These are phyloP conservation scores for Etheostoma perlongum DNA, from an alignment of 2,797 vertebrate genomes.

Conservation along the genomic window DNA sequence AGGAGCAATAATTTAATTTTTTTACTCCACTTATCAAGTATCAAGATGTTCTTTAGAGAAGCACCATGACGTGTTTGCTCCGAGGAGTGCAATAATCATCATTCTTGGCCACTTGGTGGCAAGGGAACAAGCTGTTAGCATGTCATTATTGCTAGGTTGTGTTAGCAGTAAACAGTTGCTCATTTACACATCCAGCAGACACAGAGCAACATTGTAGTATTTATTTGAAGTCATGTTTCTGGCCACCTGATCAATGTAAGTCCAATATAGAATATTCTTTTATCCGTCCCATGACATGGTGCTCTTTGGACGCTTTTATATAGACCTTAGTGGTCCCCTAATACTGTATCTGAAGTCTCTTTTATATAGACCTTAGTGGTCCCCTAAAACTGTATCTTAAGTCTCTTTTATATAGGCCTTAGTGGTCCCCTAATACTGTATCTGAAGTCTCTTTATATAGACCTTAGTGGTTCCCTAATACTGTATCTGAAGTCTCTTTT, in stretches of 20 bases:
- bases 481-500: too few species aligned
- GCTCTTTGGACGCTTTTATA: too few species aligned
- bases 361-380: too few species aligned
- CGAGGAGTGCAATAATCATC: neutral
- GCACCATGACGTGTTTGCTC: neutral
- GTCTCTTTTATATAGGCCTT: too few species aligned
- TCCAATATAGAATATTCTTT: too few species aligned
- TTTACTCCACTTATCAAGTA: neutral
- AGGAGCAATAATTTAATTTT: constrained; percentile 3
- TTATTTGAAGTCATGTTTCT: neutral
- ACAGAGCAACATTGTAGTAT: neutral
- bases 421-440: too few species aligned
- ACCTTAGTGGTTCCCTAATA: too few species aligned
- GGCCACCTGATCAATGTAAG: neutral
- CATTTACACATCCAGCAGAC: neutral
- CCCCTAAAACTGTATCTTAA: too few species aligned
- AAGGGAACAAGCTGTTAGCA: neutral
- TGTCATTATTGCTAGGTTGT: neutral
- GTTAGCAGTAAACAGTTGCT: neutral
- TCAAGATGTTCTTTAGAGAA: neutral
- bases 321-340: too few species aligned
- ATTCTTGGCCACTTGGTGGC: neutral
- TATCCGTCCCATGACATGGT: too few species aligned
- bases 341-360: too few species aligned
- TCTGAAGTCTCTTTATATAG: too few species aligned